phyloP scores from a whole-genome alignment of 2,797 vertebrate species.

The Gallirallus australis region DNA sequence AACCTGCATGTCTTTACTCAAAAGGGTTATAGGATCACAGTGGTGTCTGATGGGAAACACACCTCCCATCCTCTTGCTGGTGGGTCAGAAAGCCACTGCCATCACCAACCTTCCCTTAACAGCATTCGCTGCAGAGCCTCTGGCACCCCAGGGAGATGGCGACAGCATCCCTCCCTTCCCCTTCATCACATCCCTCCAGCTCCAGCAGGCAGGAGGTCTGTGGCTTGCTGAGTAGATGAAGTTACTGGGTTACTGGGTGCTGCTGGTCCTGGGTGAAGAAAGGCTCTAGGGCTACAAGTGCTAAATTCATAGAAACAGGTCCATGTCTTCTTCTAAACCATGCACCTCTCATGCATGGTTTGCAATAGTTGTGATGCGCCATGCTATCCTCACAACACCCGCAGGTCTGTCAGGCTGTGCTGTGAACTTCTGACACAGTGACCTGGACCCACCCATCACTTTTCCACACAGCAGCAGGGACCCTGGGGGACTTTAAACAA shows the following conservation, averaged over 20 bases:
- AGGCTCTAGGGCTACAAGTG: rapidly evolving
- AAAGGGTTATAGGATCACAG: not conserved
- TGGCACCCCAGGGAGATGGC: not conserved
- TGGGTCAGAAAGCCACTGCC: not conserved
- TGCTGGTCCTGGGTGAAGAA: not conserved
- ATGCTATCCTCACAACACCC: not conserved
- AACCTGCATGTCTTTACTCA: not conserved
- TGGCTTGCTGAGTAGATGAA: not conserved
- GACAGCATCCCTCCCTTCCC: not conserved
- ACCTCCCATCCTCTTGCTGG: not conserved
- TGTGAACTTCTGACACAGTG: not conserved
- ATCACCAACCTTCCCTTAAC: not conserved
- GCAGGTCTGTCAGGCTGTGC: not conserved
- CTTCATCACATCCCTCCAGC: rapidly evolving
- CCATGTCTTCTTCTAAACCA: not conserved
- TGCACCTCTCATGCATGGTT: not conserved
- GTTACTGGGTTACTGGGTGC: not conserved
- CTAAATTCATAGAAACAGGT: not conserved
- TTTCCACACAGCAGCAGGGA: too few relatives aligned
- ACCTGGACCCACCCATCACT: not conserved
- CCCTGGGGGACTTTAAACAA: not conserved
- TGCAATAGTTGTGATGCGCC: not conserved
- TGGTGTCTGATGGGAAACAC: not conserved
- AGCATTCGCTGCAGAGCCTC: not conserved
- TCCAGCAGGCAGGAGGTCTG: not conserved